Evolutionary conservation across 2,113 vertebrate genomes (phyloP).

Genomic region (Colinus virginianus): DNA sequence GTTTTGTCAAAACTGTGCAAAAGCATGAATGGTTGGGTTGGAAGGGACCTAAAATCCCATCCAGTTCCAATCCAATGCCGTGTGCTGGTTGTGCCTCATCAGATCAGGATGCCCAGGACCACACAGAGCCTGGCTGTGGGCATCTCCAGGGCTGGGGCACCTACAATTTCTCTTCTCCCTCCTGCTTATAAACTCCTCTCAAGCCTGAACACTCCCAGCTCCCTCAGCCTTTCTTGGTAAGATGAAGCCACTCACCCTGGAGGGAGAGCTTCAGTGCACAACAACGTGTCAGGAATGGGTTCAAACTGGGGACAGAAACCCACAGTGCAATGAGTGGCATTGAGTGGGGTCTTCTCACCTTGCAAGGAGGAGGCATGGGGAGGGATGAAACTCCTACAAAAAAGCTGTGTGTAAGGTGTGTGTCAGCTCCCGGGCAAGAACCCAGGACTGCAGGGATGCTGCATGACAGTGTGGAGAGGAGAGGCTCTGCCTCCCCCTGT

Average conservation of each 20-base stretch:
- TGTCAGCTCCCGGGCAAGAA: neutral
- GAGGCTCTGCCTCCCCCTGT: neutral
- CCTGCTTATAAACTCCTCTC: too few relatives aligned
- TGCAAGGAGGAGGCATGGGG: fast-evolving
- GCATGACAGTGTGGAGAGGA: neutral
- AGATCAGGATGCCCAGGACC: neutral
- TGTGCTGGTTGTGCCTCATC: neutral
- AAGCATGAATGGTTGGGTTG: neutral
- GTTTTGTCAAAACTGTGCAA: neutral
- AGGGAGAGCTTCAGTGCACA: neutral
- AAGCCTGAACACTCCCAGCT: neutral
- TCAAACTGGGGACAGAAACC: neutral
- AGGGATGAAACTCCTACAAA: fast-evolving
- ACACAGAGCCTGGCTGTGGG: too few relatives aligned
- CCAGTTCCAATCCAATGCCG: neutral
- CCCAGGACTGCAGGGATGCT: fast-evolving
- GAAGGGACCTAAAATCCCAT: neutral
- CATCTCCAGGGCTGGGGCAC: neutral
- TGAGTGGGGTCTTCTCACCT: neutral
- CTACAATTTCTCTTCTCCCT: neutral
- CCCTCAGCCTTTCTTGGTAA: neutral
- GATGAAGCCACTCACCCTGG: neutral
- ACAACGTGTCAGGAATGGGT: fast-evolving
- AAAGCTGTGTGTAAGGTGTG: neutral
- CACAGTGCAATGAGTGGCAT: fast-evolving